Percentiles rank a stretch among this genome's conserved stretches.
phyloP scores from a whole-genome alignment of 2,888 invertebrate species.

The Plebejus melissa region DNA sequence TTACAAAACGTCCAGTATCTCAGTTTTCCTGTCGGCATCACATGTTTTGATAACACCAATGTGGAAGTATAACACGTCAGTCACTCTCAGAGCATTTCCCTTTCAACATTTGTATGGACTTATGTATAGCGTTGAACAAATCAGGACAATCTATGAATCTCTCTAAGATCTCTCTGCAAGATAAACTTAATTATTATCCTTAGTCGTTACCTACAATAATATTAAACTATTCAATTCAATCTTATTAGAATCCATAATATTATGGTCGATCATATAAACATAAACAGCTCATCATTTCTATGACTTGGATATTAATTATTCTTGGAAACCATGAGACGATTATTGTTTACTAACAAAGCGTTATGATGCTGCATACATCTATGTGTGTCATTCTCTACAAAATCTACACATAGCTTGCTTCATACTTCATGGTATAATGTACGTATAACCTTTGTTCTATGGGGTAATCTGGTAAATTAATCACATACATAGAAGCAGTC shows the following conservation, averaged over 20 bases:
- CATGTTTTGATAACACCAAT: neutral
- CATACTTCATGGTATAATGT: slow-evolving; percentile 37
- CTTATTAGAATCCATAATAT: neutral
- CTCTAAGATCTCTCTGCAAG: neutral
- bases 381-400: neutral
- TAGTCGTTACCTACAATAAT: too few species aligned
- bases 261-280: too few species aligned
- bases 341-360: slow-evolving; percentile 8
- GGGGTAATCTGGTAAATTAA: slow-evolving; percentile 30
- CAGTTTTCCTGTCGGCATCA: slow-evolving; percentile 12
- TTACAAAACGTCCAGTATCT: neutral
- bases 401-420: slow-evolving; percentile 28
- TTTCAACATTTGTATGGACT: neutral
- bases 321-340: neutral
- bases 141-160: neutral
- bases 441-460: slow-evolving; percentile 37
- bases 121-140: neutral
- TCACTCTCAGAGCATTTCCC: neutral
- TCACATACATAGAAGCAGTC: slow-evolving; percentile 43
- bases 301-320: neutral
- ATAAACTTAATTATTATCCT: neutral
- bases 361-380: neutral
- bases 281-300: neutral
- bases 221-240: neutral
- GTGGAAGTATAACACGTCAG: neutral